Evolutionary conservation across 1,140 invertebrate genomes (phyloP), one percentile per base, ranked within the genome.

Genomic region (Drosophila kurseongensis): DNA sequence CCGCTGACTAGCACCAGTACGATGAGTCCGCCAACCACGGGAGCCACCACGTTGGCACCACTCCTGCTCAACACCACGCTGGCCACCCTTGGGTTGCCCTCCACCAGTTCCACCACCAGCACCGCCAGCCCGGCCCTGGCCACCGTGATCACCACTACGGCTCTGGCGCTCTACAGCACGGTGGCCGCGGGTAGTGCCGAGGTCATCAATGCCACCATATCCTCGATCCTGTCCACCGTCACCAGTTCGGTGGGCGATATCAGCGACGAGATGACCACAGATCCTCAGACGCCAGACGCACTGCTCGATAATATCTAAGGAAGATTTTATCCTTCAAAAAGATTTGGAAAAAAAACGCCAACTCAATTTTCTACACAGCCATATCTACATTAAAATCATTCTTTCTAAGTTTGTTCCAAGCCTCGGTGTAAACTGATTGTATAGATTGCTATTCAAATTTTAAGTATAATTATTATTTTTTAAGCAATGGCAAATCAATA

Each of bases 281-380:
- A 91, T 85, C 90, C 90, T 0, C 90, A 91, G 62, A 91, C 86
- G 8, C 80, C 90, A 0, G 79, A 84, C 6, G 90, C 88, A n/a
- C 55, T 91, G 38, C 36, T 91, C 57, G 73, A 90, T 40, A 60
- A 78, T 12, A 93, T 91, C 59, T 93, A 67, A 88, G 91, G 14
- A 55, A n/a, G 32, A 14, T 40, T 32, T 51, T 16, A 32, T 7
- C 29, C 29, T 5, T 1, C 12, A 2, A 14, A 5, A 12, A 1
- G 8, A 23, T n/a, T n/a, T n/a, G 36, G 38, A 56, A 29, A 14
- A 7, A 56, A 29, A 14, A 7, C 10, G 12, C 1, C 51, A 38
- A 23, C 8, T 5, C 14, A 5, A 40, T 12, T 27, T 29, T 56
- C 35, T 41, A 57, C 12, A 18, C 27, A 54, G 54, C 60, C 52